Base-by-base conservation (phyloP, 2,113 vertebrate species). In the Psilopsiagon aurifrons region DNA sequence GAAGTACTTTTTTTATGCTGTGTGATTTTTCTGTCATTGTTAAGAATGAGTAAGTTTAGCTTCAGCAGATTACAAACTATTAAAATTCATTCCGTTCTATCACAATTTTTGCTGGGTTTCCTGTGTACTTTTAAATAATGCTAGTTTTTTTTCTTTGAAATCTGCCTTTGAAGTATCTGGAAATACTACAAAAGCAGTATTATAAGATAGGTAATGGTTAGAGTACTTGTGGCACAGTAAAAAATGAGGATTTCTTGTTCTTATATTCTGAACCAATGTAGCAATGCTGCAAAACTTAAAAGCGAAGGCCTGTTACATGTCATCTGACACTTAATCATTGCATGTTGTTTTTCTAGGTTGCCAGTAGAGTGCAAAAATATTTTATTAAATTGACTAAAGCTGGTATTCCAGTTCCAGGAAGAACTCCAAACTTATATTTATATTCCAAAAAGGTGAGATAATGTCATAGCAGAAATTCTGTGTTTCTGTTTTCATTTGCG, bases 361-460 rank as follows among this genome's bases (percentile, higher is more conserved):
- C 99, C 95, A 99, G 99, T 96, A 98, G 99, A 91, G 99, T 99
- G 81, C 99, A 99, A 94, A 99, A 99, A 97, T 99, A 99, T 97
- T 99, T 99, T 98, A 99, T 99, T 98, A 99, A 99, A 98, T 98
- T 99, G 97, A 99, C 99, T 86, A 99, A 99, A 98, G 99, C 99
- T 95, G 99, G 99, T 67, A 99, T 99, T 97, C 99, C 99, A n/a
- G 99, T 99, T 88, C 99, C 99, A 78, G 99, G 99, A 96, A 98
- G 99, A 97, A 99, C 99, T 63, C 99, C 99, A 93, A 99, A 99
- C 95, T 97, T 99, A 91, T 99, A 99, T 98, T 99, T 99, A 98
- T 99, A 99, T 98, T 99, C 98, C 97, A 99, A 99, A 98, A 99
- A 99, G 99, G 99, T 99, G 97, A 98, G 86, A 83, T 24, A 75